Evolutionary conservation across 23 tunicate species (phyloP).

Genomic region (Ciona savignyi): DNA sequence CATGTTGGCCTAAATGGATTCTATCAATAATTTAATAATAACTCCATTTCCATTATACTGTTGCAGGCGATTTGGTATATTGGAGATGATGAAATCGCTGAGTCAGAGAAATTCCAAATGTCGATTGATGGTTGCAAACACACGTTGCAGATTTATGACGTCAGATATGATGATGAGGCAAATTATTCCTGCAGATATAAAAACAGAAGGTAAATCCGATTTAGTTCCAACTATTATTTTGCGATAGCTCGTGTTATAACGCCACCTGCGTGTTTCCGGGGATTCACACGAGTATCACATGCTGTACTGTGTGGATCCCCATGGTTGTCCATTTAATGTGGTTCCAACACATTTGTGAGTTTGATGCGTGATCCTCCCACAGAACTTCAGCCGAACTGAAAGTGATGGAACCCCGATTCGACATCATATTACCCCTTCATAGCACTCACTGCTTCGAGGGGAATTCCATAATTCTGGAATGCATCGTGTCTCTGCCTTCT

Average conservation of each 20-base stretch:
- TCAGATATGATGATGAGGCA: conserved; percentile 50
- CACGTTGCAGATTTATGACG: conserved; percentile 17
- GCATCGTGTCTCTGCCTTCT: conserved; percentile 26
- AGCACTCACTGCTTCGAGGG: conserved; percentile 18
- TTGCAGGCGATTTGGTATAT: conserved; percentile 29
- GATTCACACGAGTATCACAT: no score
- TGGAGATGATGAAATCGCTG: conserved; percentile 22
- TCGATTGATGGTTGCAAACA: conserved; percentile 33
- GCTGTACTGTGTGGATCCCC: no score
- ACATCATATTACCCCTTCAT: conserved; percentile 20
- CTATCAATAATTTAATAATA: no score
- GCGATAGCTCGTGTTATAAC: no score
- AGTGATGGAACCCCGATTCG: conserved; percentile 36
- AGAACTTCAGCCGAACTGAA: conserved; percentile 50
- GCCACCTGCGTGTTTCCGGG: no score
- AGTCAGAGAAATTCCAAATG: conserved; percentile 12
- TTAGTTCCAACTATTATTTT: no score
- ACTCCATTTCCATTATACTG: no score
- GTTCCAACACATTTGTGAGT: no score
- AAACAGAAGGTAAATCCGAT: conserved; percentile 41
- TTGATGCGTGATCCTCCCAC: no score
- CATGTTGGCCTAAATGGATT: no score
- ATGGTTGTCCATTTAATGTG: no score
- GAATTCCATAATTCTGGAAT: conserved; percentile 13
- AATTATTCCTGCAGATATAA: conserved; percentile 49